Evolutionary conservation across 37 sponge, comb jelly and placozoan species (phyloP).

Genomic region (Spongilla lacustris): DNA sequence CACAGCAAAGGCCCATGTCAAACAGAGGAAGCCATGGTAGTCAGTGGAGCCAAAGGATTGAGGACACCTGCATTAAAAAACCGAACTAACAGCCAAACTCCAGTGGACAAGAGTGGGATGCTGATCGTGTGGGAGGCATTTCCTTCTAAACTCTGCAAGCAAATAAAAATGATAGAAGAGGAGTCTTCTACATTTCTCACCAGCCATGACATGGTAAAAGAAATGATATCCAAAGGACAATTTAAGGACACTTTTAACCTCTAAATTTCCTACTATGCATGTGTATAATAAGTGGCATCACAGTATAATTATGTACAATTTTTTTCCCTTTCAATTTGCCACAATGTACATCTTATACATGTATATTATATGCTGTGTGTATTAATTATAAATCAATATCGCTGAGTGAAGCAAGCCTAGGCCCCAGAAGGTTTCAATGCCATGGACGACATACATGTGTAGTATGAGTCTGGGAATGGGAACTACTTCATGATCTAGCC

Average conservation of each 20-base stretch:
- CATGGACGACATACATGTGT: too few relatives aligned
- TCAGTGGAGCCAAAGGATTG: slow-evolving; percentile 69
- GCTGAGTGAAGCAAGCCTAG: too few relatives aligned
- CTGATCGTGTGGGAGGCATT: slow-evolving; percentile 74
- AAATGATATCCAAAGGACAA: slow-evolving; percentile 35
- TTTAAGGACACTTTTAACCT: slow-evolving; percentile 3
- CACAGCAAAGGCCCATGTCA: slow-evolving; percentile 55
- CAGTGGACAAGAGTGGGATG: background rate
- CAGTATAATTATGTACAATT: too few relatives aligned
- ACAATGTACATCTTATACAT: too few relatives aligned
- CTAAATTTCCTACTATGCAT: too few relatives aligned
- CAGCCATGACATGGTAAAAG: slow-evolving; percentile 35
- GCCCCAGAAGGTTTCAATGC: too few relatives aligned
- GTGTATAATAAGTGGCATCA: too few relatives aligned
- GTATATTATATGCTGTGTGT: too few relatives aligned
- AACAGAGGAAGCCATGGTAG: slow-evolving; percentile 73
- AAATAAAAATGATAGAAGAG: slow-evolving; percentile 54
- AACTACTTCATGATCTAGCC: too few relatives aligned
- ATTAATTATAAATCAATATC: too few relatives aligned
- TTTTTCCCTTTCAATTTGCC: too few relatives aligned
- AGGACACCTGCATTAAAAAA: background rate
- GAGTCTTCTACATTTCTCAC: slow-evolving; percentile 18
- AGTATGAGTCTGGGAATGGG: too few relatives aligned
- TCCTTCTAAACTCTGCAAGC: slow-evolving; percentile 37
- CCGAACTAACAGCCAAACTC: background rate